phyloP scores from a whole-genome alignment of 1,140 invertebrate genomes.

The Meteorus sp. region DNA sequence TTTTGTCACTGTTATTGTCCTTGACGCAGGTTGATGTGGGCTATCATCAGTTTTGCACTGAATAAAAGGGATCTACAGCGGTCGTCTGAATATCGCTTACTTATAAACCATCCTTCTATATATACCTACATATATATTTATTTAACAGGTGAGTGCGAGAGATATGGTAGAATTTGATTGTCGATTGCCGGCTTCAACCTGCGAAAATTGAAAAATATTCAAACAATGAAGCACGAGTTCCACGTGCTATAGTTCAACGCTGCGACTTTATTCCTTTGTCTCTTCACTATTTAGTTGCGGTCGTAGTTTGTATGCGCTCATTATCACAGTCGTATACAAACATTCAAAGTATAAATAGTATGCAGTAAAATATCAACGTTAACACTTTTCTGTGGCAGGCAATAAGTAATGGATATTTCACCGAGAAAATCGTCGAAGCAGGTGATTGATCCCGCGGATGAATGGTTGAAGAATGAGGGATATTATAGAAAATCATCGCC shows the following conservation, averaged over 20 bases:
- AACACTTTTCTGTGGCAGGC: not conserved
- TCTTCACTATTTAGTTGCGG: not conserved
- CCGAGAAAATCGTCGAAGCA: conserved; percentile 43
- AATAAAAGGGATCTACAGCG: not conserved
- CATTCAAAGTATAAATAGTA: not conserved
- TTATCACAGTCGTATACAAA: not conserved
- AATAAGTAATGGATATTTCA: conserved; percentile 36
- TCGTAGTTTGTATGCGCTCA: not conserved
- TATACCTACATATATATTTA: too few species aligned
- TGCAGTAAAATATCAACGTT: not conserved
- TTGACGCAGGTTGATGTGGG: too few species aligned
- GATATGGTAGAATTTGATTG: too few species aligned
- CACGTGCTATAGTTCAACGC: not conserved
- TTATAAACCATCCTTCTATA: too few species aligned
- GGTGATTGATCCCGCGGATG: conserved; percentile 64
- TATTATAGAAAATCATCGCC: conserved; percentile 82
- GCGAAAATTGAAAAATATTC: not conserved
- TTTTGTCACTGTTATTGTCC: too few species aligned
- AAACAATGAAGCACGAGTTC: not conserved
- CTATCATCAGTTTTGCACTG: too few species aligned
- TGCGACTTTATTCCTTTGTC: not conserved
- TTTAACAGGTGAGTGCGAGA: not conserved
- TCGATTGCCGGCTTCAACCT: not conserved
- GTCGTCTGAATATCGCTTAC: not conserved
- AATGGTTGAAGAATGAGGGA: conserved; percentile 75